Base-by-base conservation (phyloP, 2,888 invertebrate genomes). In the Lamellibrachia satsuma region DNA sequence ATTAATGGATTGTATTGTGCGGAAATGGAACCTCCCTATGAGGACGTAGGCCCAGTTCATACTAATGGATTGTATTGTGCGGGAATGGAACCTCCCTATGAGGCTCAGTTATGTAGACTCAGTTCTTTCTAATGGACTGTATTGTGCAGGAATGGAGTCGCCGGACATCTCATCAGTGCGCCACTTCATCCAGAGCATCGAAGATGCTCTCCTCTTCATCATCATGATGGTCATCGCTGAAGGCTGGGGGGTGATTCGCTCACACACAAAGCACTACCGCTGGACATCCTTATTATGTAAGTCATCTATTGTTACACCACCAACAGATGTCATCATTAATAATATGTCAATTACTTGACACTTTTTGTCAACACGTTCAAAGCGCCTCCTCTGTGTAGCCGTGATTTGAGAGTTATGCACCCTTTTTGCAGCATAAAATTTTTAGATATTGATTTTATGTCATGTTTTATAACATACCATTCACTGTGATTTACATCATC, bases 151-250 rank as follows among this genome's bases (percentile, higher is more conserved):
- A 11, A 51, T 93, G 92, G 93, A 93, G 60, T 93, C 93, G 0
- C 57, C 22, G 15, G 93, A 93, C 91, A 92, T 93, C 51, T 90
- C 93, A 0, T 90, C 93, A 4, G 52, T 93, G 91, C 52, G 90
- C 15, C 90, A 92, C 51, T 93, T 93, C 60, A 93, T 93, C 9
- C 92, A 93, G 91, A 93, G 93, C 57, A 92, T 93, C 7, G 93
- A 93, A 91, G 93, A 93, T 91, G 52, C 93, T 2, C 92, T 93
- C n/a, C 90, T 93, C 52, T 93, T 93, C 92, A 91, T 93, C 90
- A 93, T 92, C 52, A 93, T 93, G 92, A 93, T 93, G 93, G 92
- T 93, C 75, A 92, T 93, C 8, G 93, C 93, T 7, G 93, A 93
- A 75, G 93, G 93, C 11, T 93, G 93, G 93, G 93, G 93, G 15